Conservation (phyloP, 1,140 invertebrate genomes). For the Solen grandis region DNA sequence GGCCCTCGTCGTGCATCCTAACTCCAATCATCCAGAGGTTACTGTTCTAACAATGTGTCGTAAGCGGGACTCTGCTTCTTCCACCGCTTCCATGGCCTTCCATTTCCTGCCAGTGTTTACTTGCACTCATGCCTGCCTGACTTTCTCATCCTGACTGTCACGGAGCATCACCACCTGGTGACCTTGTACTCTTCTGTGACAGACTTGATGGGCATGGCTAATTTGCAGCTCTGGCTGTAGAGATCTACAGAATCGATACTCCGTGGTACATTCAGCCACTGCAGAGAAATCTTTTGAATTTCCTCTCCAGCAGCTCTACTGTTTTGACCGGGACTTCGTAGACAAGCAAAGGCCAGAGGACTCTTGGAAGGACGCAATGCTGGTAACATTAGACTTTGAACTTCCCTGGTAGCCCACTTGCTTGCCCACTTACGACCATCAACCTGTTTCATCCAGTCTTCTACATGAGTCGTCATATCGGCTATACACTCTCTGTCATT, state of each 20-base stretch:
- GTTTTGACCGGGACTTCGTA: conserved; percentile 31
- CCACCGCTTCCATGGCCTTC: conserved; percentile 10
- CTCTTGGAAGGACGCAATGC: conserved; percentile 37
- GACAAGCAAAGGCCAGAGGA: conserved; percentile 12
- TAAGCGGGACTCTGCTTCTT: conserved; percentile 20
- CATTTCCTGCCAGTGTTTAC: conserved; percentile 18
- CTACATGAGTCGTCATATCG: neutral
- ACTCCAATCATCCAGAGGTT: neutral
- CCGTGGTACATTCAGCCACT: conserved; percentile 30
- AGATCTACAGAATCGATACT: conserved; percentile 34
- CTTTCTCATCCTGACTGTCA: conserved; percentile 29
- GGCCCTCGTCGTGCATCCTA: neutral
- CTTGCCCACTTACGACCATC: too few relatives aligned
- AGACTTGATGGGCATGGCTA: conserved; percentile 28
- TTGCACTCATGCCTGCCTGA: conserved; percentile 8
- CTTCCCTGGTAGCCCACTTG: conserved; percentile 45
- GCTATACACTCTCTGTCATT: conserved; percentile 24
- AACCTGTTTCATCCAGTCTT: conserved; percentile 38
- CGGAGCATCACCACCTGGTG: conserved; percentile 47
- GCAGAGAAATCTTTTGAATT: neutral
- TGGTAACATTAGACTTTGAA: conserved; percentile 57
- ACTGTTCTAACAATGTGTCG: neutral
- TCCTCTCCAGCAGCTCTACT: conserved; percentile 32
- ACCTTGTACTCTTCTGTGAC: conserved; percentile 53
- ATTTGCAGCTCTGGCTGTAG: conserved; percentile 26